Evolutionary conservation across 2,113 vertebrate genomes (phyloP).

Genomic region (Hydropotes inermis): DNA sequence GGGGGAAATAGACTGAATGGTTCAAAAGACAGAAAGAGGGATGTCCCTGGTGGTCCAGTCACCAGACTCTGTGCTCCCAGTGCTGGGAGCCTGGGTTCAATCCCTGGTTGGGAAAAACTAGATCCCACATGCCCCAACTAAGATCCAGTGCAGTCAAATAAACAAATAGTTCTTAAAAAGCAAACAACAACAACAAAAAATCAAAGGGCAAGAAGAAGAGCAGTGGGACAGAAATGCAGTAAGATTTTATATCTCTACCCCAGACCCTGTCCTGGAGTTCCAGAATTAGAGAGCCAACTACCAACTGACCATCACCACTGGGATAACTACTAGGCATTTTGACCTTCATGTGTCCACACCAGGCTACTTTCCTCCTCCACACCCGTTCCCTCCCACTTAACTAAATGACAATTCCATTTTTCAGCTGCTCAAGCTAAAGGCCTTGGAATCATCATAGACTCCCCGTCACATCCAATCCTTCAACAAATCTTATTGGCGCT

Average conservation of each 20-base stretch:
- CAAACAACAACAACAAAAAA: background rate
- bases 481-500: background rate
- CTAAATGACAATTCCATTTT: background rate
- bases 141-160: background rate
- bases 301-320: background rate
- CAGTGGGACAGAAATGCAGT: background rate
- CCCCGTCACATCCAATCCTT: background rate
- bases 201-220: constrained; percentile 6
- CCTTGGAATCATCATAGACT: background rate
- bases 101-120: background rate
- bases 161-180: background rate
- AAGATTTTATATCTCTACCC: constrained; percentile 2
- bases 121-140: background rate
- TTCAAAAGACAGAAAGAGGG: background rate
- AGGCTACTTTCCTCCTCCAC: background rate
- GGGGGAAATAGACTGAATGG: background rate
- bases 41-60: background rate
- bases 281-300: constrained; percentile 17
- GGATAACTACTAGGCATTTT: background rate
- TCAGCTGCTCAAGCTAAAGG: background rate
- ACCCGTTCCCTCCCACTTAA: background rate
- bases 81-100: background rate
- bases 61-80: background rate
- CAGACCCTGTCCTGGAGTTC: background rate
- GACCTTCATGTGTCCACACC: background rate